phyloP scores from a whole-genome alignment of 2,113 vertebrate species.

The Bubo scandiacus region DNA sequence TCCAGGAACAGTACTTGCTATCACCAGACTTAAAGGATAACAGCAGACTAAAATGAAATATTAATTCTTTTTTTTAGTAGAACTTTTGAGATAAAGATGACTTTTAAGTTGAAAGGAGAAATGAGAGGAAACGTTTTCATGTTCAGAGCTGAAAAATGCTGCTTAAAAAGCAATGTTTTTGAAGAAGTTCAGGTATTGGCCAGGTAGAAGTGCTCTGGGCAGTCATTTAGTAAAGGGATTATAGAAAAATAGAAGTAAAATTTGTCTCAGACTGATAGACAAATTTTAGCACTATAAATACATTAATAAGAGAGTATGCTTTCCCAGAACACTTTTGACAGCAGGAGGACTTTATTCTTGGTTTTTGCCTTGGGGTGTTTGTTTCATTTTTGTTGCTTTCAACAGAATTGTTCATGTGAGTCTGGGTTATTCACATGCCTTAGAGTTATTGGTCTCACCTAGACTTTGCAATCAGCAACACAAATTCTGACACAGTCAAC shows the following conservation, averaged over 20 bases:
- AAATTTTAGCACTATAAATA: background rate
- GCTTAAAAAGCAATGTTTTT: background rate
- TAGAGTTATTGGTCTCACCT: background rate
- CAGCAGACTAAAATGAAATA: background rate
- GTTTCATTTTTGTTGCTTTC: constrained; percentile 18
- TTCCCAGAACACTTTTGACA: background rate
- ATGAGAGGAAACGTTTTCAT: background rate
- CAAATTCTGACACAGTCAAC: background rate
- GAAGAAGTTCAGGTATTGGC: background rate
- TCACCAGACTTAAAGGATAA: background rate
- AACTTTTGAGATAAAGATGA: background rate
- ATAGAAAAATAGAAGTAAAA: background rate
- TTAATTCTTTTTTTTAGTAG: background rate
- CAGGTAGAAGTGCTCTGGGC: background rate
- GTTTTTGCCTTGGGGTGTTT: background rate
- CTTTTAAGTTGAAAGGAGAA: background rate
- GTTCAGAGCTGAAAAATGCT: background rate
- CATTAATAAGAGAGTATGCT: background rate
- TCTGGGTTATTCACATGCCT: constrained; percentile 1
- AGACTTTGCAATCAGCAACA: background rate
- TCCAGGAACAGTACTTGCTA: background rate
- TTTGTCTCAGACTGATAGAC: background rate
- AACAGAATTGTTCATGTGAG: background rate
- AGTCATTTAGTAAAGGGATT: background rate
- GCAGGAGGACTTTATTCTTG: background rate